phyloP scores from a whole-genome alignment of 1,140 invertebrate genomes.

The Platyscapa corneri region DNA sequence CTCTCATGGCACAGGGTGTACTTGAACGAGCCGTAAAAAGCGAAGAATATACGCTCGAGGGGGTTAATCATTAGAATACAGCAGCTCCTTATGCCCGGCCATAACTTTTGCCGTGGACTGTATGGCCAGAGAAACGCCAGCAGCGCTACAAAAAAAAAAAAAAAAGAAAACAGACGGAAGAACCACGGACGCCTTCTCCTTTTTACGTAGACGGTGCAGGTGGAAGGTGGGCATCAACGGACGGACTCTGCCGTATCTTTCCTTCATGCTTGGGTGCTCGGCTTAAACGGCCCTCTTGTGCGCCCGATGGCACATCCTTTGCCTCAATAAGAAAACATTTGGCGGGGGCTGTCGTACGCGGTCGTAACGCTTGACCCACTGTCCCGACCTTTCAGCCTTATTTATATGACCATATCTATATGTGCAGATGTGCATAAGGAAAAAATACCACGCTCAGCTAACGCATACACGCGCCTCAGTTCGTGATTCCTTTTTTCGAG shows the following conservation, averaged over 20 bases:
- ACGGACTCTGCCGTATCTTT: neutral
- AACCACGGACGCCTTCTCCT: neutral
- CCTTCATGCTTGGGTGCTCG: constrained; percentile 45
- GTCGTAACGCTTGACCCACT: neutral
- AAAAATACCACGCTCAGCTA: no score
- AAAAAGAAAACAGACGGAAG: no score
- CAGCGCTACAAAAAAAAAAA: neutral
- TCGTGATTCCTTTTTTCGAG: no score
- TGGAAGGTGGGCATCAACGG: constrained; percentile 20
- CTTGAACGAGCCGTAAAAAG: neutral
- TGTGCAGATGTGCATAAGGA: no score
- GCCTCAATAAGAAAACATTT: no score
- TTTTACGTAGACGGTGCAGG: neutral
- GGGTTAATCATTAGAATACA: neutral
- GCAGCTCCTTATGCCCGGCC: neutral
- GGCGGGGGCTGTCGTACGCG: neutral
- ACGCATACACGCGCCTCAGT: neutral
- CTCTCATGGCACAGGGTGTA: neutral
- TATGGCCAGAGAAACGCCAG: neutral
- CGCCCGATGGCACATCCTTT: constrained; percentile 3
- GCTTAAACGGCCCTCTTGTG: constrained; percentile 14
- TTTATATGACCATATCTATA: no score
- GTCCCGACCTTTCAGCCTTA: neutral
- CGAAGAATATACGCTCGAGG: neutral
- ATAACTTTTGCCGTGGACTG: no score